Conservation (phyloP, 2,888 invertebrate species). For the Poecilus cupreus region DNA sequence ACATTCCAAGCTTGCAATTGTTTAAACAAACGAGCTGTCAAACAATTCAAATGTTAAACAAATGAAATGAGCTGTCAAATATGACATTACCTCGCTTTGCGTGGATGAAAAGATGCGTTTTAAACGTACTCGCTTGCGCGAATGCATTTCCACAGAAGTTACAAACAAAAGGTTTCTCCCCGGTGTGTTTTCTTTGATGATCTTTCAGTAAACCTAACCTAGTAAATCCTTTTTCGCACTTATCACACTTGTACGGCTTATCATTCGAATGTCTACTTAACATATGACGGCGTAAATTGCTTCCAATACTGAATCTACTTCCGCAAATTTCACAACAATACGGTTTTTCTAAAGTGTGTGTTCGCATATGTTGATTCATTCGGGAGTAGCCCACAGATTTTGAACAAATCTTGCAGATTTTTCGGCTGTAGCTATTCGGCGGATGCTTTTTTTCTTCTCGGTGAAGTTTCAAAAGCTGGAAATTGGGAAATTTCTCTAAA, state of each 20-base stretch:
- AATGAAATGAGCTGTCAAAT: neutral
- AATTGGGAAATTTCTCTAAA: conserved; percentile 36
- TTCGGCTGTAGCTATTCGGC: conserved; percentile 38
- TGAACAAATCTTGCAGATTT: conserved; percentile 41
- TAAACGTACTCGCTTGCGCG: conserved; percentile 20
- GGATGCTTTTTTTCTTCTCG: conserved; percentile 46
- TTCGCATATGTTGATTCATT: conserved; percentile 65
- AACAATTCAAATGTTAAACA: neutral
- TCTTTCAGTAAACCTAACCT: conserved; percentile 50
- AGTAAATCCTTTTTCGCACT: conserved; percentile 46
- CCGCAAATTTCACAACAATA: conserved; percentile 59
- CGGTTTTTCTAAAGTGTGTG: conserved; percentile 68
- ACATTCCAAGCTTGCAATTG: neutral
- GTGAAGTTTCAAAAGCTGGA: conserved; percentile 42
- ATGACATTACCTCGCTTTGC: conserved; percentile 20
- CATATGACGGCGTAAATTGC: conserved; percentile 49
- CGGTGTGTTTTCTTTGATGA: conserved; percentile 60
- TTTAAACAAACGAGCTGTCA: neutral
- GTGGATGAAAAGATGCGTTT: conserved; percentile 34
- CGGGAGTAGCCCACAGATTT: conserved; percentile 51
- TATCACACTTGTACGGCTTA: conserved; percentile 45
- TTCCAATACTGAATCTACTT: conserved; percentile 43
- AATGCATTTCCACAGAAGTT: conserved; percentile 50
- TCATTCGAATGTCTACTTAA: conserved; percentile 37
- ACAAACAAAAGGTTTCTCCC: conserved; percentile 60